These are phyloP conservation scores for Rhodophaea formosa DNA, from an alignment of 2,888 invertebrate species.

Conservation along the genomic window DNA sequence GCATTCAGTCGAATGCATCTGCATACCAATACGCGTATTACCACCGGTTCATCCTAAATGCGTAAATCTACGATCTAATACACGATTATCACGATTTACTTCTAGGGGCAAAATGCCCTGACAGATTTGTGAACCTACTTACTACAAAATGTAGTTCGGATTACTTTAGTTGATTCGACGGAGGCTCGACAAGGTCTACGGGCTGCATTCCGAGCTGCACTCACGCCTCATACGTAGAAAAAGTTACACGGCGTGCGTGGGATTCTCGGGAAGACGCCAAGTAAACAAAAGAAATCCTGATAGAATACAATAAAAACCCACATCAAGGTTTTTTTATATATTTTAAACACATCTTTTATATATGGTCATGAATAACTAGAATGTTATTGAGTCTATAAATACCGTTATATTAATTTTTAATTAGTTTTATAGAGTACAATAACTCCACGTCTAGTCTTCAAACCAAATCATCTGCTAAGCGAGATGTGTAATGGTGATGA, in stretches of 20 bases:
- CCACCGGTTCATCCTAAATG: constrained; percentile 27
- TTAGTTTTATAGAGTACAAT: no score
- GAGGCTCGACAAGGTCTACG: constrained; percentile 38
- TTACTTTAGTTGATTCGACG: constrained; percentile 33
- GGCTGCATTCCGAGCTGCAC: constrained; percentile 53
- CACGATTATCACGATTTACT: constrained; percentile 21
- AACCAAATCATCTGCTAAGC: no score
- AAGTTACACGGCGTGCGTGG: constrained; percentile 49
- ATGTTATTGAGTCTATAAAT: no score
- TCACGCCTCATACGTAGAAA: constrained; percentile 60
- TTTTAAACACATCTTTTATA: not conserved
- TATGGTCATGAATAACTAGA: no score
- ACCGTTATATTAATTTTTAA: no score
- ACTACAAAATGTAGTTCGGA: constrained; percentile 17
- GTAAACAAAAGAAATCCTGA: constrained; percentile 46
- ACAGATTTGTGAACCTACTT: constrained; percentile 20
- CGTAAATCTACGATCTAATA: constrained; percentile 28
- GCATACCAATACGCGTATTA: constrained; percentile 24
- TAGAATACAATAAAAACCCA: constrained; percentile 46
- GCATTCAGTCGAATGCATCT: constrained; percentile 38
- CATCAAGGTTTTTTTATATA: constrained; percentile 27
- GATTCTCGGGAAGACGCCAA: constrained; percentile 55
- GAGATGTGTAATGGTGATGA: no score
- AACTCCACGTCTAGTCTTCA: no score
- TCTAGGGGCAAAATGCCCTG: constrained; percentile 14